phyloP scores from a whole-genome alignment of 2,113 vertebrate species.

The Echinops telfairi region DNA sequence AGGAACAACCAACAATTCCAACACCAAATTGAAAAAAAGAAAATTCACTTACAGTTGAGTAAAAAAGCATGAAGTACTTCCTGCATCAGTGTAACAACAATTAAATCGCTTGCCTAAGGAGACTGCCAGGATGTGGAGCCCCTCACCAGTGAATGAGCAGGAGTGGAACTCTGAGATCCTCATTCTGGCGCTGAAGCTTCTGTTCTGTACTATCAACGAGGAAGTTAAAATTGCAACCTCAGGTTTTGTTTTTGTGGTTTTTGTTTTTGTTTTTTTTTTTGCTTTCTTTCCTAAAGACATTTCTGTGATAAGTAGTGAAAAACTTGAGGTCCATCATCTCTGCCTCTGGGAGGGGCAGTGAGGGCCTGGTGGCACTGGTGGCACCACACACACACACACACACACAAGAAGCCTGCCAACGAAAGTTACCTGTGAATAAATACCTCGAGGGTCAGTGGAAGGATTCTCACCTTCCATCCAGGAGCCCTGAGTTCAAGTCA shows the following conservation, averaged over 20 bases:
- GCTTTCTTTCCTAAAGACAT: constrained; percentile 3
- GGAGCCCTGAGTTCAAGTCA: not conserved
- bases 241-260: not conserved
- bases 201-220: constrained; percentile 11
- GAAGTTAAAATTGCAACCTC: constrained; percentile 55
- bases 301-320: constrained; percentile 19
- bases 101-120: not conserved
- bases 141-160: not conserved
- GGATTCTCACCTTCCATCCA: not conserved
- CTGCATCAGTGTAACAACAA: constrained; percentile 23
- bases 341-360: not conserved
- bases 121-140: not conserved
- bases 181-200: constrained; percentile 36
- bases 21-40: not conserved
- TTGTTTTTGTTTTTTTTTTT: not conserved
- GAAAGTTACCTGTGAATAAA: not conserved
- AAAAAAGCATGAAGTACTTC: constrained; percentile 28
- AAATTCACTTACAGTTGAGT: not conserved
- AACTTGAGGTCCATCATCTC: not conserved
- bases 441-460: not conserved
- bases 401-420: not conserved
- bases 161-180: constrained; percentile 15
- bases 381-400: no score
- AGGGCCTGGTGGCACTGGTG: no score
- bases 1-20: constrained; percentile 17